Conservation (phyloP, 2,888 invertebrate genomes). For the Loripinus fragilis region DNA sequence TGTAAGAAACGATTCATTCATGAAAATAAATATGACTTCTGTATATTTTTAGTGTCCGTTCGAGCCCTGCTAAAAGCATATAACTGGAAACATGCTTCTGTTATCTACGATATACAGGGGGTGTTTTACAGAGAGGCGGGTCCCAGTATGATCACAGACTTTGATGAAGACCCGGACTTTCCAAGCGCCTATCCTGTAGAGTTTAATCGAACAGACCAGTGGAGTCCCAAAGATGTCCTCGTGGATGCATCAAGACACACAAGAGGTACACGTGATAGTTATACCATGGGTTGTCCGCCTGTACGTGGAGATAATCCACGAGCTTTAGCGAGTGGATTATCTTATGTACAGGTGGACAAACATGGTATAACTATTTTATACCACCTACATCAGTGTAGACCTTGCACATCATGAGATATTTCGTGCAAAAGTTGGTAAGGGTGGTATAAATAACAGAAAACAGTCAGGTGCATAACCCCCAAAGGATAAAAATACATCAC, state of each 20-base stretch:
- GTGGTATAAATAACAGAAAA: no score
- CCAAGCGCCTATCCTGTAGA: slow-evolving; percentile 55
- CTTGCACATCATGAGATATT: no score
- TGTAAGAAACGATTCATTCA: not conserved
- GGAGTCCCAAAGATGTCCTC: slow-evolving; percentile 41
- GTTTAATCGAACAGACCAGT: slow-evolving; percentile 40
- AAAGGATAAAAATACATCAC: no score
- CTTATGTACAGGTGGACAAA: no score
- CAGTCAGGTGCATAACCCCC: no score
- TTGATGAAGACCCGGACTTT: slow-evolving; percentile 50
- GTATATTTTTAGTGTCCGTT: slow-evolving; percentile 56
- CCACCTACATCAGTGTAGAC: no score
- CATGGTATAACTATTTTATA: no score
- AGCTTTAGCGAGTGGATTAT: no score
- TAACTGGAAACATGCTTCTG: slow-evolving; percentile 58
- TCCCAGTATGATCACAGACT: slow-evolving; percentile 58
- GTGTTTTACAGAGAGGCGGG: slow-evolving; percentile 62
- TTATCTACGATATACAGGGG: slow-evolving; percentile 62
- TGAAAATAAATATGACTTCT: not conserved
- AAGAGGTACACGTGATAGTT: no score
- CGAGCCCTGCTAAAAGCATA: slow-evolving; percentile 54
- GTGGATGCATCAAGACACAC: slow-evolving; percentile 54
- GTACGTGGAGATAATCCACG: no score
- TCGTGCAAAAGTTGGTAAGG: no score
- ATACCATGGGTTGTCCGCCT: no score